Base-by-base conservation (phyloP, 2,113 vertebrate species). In the Phyllostomus discolor region DNA sequence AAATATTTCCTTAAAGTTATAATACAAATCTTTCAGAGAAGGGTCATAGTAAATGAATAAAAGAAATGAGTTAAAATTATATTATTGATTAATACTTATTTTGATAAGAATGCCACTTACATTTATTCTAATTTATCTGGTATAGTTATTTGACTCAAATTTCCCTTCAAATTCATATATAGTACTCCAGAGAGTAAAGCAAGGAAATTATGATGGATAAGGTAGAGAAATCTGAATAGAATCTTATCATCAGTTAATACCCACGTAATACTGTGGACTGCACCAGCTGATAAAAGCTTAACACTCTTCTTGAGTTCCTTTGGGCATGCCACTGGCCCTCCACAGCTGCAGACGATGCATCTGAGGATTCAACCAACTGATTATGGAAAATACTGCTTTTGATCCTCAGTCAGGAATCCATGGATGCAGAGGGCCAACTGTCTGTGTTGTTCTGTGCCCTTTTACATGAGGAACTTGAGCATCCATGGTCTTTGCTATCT, bases 11-110 rank as follows among this genome's bases (percentile, higher is more conserved):
- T 84, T 38, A 83, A 73, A 96, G 52, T 59, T 83, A 35, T 76
- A 97, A 95, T 93, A 62, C 16, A 76, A 94, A 69, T 66, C 43
- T 86, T 96, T 79, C n/a, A 83, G 62, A 95, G 1, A 48, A 82
- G 12, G 33, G 9, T 64, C 46, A 73, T 8, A 95, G 46, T 57
- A 97, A 95, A 67, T 84, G 38, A 90, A 33, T 81, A 54, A 83
- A 88, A 96, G 1, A 91, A 95, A 57, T 72, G 72, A 91, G 62
- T 88, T 64, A 97, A 91, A 95, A 46, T 80, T 86, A 94, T n/a
- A 93, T 73, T 94, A 70, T 75, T 92, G 35, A 93, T 33, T 93
- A 84, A 93, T 90, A 59, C 80, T 96, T 95, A 95, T 90, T 82
- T 85, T n/a, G 83, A 64, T 8, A 95, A 94, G 90, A 94, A 92